phyloP scores from a whole-genome alignment of 2,797 vertebrate genomes.

The Peromyscus melanophrys region DNA sequence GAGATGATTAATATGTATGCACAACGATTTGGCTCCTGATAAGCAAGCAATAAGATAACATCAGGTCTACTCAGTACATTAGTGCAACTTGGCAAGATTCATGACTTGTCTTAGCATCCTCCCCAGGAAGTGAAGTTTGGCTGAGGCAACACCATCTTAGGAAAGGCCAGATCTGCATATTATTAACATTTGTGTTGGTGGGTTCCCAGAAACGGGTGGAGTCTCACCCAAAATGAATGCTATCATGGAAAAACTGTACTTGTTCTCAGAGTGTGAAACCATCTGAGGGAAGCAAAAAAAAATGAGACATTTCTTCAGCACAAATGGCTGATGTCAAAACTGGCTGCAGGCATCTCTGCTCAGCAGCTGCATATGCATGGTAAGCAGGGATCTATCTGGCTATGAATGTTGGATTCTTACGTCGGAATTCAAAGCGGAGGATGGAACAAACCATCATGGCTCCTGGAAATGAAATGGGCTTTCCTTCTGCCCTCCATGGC shows the following conservation, averaged over 20 bases:
- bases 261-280: conserved; percentile 68
- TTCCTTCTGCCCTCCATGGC: background rate
- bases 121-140: conserved; percentile 83
- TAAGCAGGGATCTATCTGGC: conserved; percentile 62
- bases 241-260: conserved; percentile 68
- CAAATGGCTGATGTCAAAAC: conserved; percentile 78
- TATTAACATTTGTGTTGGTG: conserved; percentile 86
- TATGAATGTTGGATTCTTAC: conserved; percentile 62
- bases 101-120: conserved; percentile 82
- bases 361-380: conserved; percentile 67
- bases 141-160: conserved; percentile 73
- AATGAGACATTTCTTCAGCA: conserved; percentile 75
- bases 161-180: conserved; percentile 85
- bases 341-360: conserved; percentile 11
- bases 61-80: conserved; percentile 82
- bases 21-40: conserved; percentile 78
- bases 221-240: conserved; percentile 73
- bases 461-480: conserved; percentile 43
- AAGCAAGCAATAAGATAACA: conserved; percentile 80
- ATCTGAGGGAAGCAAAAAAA: conserved; percentile 68
- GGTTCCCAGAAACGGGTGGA: conserved; percentile 78
- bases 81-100: conserved; percentile 81
- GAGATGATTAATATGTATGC: conserved; percentile 81
- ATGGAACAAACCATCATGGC: conserved; percentile 29
- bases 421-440: conserved; percentile 67